Base-by-base conservation (phyloP, 2,113 vertebrate species). In the Rhadina sibilatrix region DNA sequence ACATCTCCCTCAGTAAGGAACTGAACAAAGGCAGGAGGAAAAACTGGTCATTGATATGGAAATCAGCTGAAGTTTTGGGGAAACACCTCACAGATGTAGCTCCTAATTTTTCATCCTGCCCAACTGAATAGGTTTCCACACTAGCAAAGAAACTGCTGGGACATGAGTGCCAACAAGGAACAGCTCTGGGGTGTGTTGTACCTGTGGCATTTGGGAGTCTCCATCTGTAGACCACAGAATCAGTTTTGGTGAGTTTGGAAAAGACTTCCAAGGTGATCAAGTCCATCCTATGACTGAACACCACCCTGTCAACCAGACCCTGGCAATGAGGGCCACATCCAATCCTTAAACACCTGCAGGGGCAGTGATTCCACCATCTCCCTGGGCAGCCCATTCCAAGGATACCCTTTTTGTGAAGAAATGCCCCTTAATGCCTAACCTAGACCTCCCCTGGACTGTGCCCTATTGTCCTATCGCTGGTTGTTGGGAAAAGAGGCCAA, bases 91-190 rank as follows among this genome's bases (percentile, higher is more conserved):
- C 23, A 89, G 71, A 93, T 74, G 33, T 38, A 63, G 42, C 14
- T 92, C 12, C 63, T 80, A 15, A 30, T 77, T 69, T 85, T 72
- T 35, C 53, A 87, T 46, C 17, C 28, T 69, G 66, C 17, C 70
- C 63, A 59, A 17, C 15, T 15, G 59, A 79, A 89, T 38, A 84
- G 20, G 18, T 69, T 85, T 87, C 33, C 46, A 37, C 0, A 0
- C 21, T 16, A 35, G 17, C 1, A 53, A 22, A 61, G 70, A 83
- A 84, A 23, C 22, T 47, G 47, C 15, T 42, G n/a, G 23, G n/a
- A 50, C 28, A 22, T 0, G 0, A 52, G 22, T 13, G 31, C 33
- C 5, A 3, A 7, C 1, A 11, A 21, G 28, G 71, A 6, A 69
- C 19, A 77, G 46, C 28, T 83, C 53, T 61, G 75, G n/a, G 30